Evolutionary conservation across 2,888 invertebrate species (phyloP).

Genomic region (Campopleginae sp.): DNA sequence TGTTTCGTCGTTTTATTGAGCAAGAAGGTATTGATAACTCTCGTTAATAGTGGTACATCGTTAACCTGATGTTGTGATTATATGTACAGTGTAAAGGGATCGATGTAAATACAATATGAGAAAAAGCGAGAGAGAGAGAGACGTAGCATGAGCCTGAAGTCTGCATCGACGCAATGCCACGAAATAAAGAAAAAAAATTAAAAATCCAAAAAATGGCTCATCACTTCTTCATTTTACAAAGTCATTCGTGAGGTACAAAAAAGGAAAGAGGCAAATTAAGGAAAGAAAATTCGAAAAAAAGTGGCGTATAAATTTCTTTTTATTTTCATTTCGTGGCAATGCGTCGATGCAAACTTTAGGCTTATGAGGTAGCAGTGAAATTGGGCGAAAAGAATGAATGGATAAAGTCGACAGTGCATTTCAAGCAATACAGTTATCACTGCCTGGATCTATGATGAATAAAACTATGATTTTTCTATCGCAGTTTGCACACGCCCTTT

Average conservation of each 20-base stretch:
- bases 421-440: constrained; percentile 74
- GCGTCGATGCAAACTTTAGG: no score
- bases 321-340: no score
- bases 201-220: no score
- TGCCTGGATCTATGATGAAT: constrained; percentile 74
- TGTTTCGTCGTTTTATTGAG: constrained; percentile 7
- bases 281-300: no score
- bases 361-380: no score
- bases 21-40: constrained; percentile 26
- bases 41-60: constrained; percentile 53
- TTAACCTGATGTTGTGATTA: constrained; percentile 67
- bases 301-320: no score
- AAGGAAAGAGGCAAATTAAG: no score
- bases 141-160: no score
- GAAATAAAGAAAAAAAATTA: no score
- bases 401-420: constrained; percentile 56
- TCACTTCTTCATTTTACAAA: no score
- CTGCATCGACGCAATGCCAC: no score
- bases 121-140: constrained; percentile 42
- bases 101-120: constrained; percentile 75
- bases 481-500: constrained; percentile 69
- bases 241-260: no score
- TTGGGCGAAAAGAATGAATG: constrained; percentile 41
- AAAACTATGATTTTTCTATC: constrained; percentile 69
- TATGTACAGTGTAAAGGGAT: constrained; percentile 79